Conservation (phyloP, 2,113 vertebrate species). For the Cichladusa arquata region DNA sequence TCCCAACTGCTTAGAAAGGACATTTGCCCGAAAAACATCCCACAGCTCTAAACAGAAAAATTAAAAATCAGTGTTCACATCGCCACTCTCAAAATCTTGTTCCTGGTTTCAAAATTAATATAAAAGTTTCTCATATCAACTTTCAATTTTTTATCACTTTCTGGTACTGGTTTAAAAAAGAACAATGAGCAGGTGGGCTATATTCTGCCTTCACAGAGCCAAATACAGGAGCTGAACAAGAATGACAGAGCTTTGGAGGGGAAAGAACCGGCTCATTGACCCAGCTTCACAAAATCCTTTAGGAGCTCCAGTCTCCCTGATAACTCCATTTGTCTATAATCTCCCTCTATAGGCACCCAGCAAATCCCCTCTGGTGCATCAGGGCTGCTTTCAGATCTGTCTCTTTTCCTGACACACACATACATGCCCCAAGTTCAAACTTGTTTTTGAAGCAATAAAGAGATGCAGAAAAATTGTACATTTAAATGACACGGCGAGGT, state of each 20-base stretch:
- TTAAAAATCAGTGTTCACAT: background rate
- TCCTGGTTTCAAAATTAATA: background rate
- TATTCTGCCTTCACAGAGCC: background rate
- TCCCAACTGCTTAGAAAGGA: background rate
- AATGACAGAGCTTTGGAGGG: background rate
- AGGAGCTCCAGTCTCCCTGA: background rate
- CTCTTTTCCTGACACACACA: constrained; percentile 41
- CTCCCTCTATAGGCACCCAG: constrained; percentile 18
- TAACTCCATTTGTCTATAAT: constrained; percentile 49
- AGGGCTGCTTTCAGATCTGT: constrained; percentile 36
- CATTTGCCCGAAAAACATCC: background rate
- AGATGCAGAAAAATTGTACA: constrained; percentile 50
- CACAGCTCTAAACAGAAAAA: background rate
- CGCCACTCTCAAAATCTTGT: background rate
- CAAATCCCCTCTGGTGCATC: constrained; percentile 41
- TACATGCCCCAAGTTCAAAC: constrained; percentile 58
- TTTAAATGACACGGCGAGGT: constrained; percentile 61
- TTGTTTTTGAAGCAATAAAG: constrained; percentile 65
- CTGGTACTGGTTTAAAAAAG: background rate
- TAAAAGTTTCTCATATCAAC: background rate
- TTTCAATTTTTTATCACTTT: background rate
- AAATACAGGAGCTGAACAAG: background rate
- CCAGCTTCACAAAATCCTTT: constrained; percentile 33
- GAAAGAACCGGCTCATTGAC: background rate
- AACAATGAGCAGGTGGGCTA: background rate